Base-by-base conservation (phyloP, 2,797 vertebrate species). In the Diglossa cyanea region DNA sequence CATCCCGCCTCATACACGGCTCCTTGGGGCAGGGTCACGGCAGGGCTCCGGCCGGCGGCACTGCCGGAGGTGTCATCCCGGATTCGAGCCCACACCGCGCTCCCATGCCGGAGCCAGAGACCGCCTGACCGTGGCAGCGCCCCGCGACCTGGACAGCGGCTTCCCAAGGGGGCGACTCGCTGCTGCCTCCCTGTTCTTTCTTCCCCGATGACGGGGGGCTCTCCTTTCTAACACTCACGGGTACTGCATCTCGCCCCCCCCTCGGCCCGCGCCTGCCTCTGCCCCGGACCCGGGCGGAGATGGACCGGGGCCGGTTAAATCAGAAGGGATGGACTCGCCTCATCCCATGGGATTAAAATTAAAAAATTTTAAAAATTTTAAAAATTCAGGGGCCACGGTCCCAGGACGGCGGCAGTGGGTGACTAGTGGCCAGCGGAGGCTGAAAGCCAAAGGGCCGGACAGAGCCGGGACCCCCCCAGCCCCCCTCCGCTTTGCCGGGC, bases 111-210 rank as follows among this genome's bases (percentile, higher is more conserved):
- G 45, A 60, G 23, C 6, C 45, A 11, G 23, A 65, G 31, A 54
- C 37, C 30, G 6, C 23, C 53, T 4, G 57, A 37, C 20, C 15
- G 17, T 5, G 24, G 48, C 68, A 76, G 68, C 14, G 37, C 51
- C 80, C 90, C 23, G 60, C 15, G 6, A 58, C 71, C 35, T 86
- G 91, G 95, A 94, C 92, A 80, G 84, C 90, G 73, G 47, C 73
- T 83, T 62, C 73, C 87, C 70, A 30, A 17, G 25, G 40, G 61
- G 37, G 9, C 2, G 4, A 39, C 44, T 33, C 16, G 5, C 28
- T 53, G 16, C 23, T 28, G 72, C 39, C 35, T 33, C 25, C 15
- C 25, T 13, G 9, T 13, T 28, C n/a, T 16, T 28, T 44, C 28
- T 5, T 47, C 35, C n/a, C 24, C 60, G 3, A 1, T 53, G 60